A percentile compares a stretch with the other conserved stretches of the same genome.
These are phyloP conservation scores for Drosophila cognata DNA, from an alignment of 2,888 invertebrate species.

Conservation along the genomic window DNA sequence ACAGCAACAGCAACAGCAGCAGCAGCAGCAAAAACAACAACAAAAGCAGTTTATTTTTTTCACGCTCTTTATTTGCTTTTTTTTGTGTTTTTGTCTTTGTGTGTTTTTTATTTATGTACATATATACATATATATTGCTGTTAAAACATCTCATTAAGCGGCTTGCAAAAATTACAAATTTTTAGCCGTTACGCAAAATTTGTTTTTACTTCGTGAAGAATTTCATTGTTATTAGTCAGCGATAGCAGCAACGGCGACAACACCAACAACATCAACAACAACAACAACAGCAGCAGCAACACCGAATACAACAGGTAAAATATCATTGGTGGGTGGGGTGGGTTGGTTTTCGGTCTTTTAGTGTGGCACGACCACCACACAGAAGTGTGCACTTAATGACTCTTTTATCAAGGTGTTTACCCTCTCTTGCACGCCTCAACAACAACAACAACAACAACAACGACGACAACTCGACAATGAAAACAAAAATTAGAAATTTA, in stretches of 20 bases:
- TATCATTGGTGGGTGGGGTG: slow-evolving; percentile 32
- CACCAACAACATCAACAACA: neutral
- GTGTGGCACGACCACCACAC: slow-evolving; percentile 1
- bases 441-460: neutral
- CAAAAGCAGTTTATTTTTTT: slow-evolving; percentile 60
- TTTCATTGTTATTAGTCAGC: slow-evolving; percentile 75
- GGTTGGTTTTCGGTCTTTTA: slow-evolving; percentile 1
- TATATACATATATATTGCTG: slow-evolving; percentile 30
- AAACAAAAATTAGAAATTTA: neutral
- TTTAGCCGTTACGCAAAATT: slow-evolving; percentile 62
- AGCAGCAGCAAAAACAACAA: slow-evolving; percentile 37
- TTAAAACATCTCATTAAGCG: slow-evolving; percentile 63
- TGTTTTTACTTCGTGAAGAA: slow-evolving; percentile 38
- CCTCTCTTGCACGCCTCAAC: slow-evolving; percentile 10
- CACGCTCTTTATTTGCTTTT: slow-evolving; percentile 16
- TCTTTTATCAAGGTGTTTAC: slow-evolving; percentile 16
- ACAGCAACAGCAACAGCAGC: slow-evolving; percentile 1
- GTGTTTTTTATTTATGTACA: slow-evolving; percentile 45
- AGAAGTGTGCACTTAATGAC: slow-evolving; percentile 20
- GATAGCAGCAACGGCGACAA: slow-evolving; percentile 18
- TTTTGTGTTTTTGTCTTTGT: slow-evolving; percentile 34
- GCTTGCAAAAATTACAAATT: slow-evolving; percentile 58
- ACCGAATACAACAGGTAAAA: slow-evolving; percentile 52
- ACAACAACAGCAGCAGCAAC: neutral
- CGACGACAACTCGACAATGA: neutral